These are phyloP conservation scores for Branchipolynoe longqiensis DNA, from an alignment of 2,888 invertebrate genomes.

Conservation along the genomic window DNA sequence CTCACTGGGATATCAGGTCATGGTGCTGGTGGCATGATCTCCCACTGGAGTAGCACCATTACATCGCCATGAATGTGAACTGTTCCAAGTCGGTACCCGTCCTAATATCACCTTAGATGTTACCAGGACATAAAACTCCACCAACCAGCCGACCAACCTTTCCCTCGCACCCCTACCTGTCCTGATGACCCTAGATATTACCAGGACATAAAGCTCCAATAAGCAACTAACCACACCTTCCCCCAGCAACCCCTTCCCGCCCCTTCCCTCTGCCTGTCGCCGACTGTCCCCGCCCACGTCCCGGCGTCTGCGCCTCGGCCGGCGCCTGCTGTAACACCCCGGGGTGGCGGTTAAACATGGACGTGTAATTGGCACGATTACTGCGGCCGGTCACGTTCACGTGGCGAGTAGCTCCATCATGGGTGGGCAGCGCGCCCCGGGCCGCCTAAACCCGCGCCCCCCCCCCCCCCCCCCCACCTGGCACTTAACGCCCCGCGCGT, in stretches of 20 bases:
- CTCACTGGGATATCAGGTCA: too few species aligned
- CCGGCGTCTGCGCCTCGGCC: not conserved
- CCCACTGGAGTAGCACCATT: too few species aligned
- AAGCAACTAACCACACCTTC: not conserved
- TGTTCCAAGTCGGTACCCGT: too few species aligned
- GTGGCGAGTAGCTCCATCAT: not conserved
- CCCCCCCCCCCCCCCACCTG: not conserved
- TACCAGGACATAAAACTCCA: too few species aligned
- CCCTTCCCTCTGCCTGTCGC: not conserved
- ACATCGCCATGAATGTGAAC: too few species aligned
- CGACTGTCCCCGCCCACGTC: not conserved
- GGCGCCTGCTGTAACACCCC: not conserved
- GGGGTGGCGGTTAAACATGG: slow-evolving; percentile 4
- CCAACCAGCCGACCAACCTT: too few species aligned
- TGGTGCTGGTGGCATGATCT: too few species aligned
- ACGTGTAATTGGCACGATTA: slow-evolving; percentile 49
- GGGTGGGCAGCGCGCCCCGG: not conserved
- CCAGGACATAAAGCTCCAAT: not conserved
- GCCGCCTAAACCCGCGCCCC: not conserved
- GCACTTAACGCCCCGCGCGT: slow-evolving; percentile 7
- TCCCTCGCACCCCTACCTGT: not conserved
- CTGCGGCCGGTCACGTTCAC: slow-evolving; percentile 23
- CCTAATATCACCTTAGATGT: too few species aligned
- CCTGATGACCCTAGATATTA: too few species aligned
- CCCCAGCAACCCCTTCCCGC: not conserved